Evolutionary conservation across 2,113 vertebrate genomes (phyloP).

Genomic region (Solea senegalensis): DNA sequence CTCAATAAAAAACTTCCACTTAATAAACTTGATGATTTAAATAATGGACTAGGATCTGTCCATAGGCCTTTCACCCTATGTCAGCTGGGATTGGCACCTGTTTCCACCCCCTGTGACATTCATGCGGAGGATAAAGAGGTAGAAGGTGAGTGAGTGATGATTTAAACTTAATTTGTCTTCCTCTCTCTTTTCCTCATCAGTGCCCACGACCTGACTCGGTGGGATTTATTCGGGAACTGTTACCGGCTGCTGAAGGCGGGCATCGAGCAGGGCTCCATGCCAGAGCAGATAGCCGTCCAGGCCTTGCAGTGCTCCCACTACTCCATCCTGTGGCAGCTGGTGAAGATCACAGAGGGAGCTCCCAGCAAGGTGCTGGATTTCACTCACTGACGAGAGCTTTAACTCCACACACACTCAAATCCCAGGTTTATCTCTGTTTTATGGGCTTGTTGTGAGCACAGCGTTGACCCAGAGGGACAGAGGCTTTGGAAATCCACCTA

Average conservation of each 20-base stretch:
- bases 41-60: no score
- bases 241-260: constrained; percentile 96
- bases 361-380: constrained; percentile 88
- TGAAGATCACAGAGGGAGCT: constrained; percentile 96
- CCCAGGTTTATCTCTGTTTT: constrained; percentile 6
- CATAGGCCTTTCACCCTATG: no score
- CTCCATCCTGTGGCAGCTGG: constrained; percentile 99
- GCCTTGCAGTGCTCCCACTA: constrained; percentile 99
- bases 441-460: background rate
- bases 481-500: constrained; percentile 28
- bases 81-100: no score
- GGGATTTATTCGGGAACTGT: constrained; percentile 98
- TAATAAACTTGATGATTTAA: background rate
- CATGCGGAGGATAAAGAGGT: no score
- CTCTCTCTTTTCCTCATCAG: constrained; percentile 70
- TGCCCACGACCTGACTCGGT: constrained; percentile 96
- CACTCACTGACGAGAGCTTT: background rate
- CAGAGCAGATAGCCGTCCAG: constrained; percentile 98
- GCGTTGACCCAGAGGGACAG: constrained; percentile 12
- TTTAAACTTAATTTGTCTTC: background rate
- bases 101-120: no score
- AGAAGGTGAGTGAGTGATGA: background rate
- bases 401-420: background rate
- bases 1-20: background rate
- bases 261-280: constrained; percentile 99